phyloP scores from a whole-genome alignment of 2,888 invertebrate species.

The Clivina fossor region DNA sequence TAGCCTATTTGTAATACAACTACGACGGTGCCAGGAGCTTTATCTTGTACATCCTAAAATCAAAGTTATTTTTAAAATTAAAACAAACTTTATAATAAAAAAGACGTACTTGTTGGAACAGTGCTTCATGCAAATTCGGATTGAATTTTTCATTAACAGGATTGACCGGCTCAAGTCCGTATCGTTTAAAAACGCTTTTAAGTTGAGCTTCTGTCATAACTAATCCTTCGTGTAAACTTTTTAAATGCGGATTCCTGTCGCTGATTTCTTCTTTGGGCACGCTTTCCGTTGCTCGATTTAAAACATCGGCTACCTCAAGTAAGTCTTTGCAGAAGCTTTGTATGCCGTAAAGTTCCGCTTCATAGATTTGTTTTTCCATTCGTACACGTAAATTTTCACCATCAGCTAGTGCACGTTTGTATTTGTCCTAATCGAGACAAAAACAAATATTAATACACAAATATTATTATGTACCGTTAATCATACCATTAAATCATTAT shows the following conservation, averaged over 20 bases:
- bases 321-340: slow-evolving; percentile 98
- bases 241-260: slow-evolving; percentile 73
- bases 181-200: slow-evolving; percentile 82
- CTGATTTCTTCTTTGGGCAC: slow-evolving; percentile 77
- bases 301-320: slow-evolving; percentile 90
- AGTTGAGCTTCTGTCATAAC: slow-evolving; percentile 86
- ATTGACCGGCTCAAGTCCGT: slow-evolving; percentile 85
- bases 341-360: slow-evolving; percentile 93
- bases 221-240: slow-evolving; percentile 85
- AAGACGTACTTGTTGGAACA: slow-evolving; percentile 80
- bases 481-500: slow-evolving; percentile 63
- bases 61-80: background rate
- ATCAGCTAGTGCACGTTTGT: slow-evolving; percentile 92
- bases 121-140: slow-evolving; percentile 94
- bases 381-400: slow-evolving; percentile 89
- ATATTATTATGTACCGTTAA: slow-evolving; percentile 15
- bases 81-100: slow-evolving; percentile 6
- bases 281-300: slow-evolving; percentile 83
- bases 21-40: slow-evolving; percentile 83
- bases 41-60: slow-evolving; percentile 72
- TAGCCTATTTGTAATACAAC: slow-evolving; percentile 96
- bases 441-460: slow-evolving; percentile 24
- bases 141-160: slow-evolving; percentile 94
- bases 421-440: slow-evolving; percentile 76
- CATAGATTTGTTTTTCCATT: slow-evolving; percentile 88